phyloP scores from a whole-genome alignment of 2,113 vertebrate genomes.

The Monopterus albus region DNA sequence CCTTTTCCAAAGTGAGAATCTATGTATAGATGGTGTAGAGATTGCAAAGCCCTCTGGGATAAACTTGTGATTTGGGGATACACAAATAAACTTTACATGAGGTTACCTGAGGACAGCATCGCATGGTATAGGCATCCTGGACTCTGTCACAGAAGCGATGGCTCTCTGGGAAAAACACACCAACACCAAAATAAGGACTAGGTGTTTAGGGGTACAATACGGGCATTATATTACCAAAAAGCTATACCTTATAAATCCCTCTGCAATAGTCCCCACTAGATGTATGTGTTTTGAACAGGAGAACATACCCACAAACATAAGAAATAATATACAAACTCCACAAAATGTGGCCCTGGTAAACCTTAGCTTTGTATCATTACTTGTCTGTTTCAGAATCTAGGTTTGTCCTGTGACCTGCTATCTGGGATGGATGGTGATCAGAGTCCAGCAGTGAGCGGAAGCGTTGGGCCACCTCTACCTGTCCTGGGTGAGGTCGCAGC shows the following conservation, averaged over 20 bases:
- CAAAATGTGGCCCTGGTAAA: background rate
- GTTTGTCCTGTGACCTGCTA: conserved; percentile 86
- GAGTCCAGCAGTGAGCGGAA: conserved; percentile 97
- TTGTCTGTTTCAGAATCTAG: background rate
- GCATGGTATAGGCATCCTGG: conserved; percentile 96
- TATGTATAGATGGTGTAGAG: background rate
- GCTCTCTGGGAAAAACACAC: conserved; percentile 85
- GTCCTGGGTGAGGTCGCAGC: conserved; percentile 92
- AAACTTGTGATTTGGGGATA: conserved; percentile 10
- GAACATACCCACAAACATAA: background rate
- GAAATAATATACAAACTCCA: background rate
- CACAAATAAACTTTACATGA: conserved; percentile 13
- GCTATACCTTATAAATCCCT: conserved; percentile 10
- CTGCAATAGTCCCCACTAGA: too few relatives aligned
- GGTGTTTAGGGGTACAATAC: background rate
- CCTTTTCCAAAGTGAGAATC: background rate
- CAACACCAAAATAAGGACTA: conserved; percentile 17
- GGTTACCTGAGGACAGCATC: conserved; percentile 97
- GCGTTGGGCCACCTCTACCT: conserved; percentile 92
- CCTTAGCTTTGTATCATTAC: background rate
- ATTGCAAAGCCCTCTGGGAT: background rate
- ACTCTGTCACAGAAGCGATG: conserved; percentile 97
- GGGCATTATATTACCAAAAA: background rate
- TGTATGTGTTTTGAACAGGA: background rate
- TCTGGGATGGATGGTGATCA: conserved; percentile 97